These are phyloP conservation scores for Alosa sapidissima DNA, from an alignment of 2,797 vertebrate species.

Conservation along the genomic window DNA sequence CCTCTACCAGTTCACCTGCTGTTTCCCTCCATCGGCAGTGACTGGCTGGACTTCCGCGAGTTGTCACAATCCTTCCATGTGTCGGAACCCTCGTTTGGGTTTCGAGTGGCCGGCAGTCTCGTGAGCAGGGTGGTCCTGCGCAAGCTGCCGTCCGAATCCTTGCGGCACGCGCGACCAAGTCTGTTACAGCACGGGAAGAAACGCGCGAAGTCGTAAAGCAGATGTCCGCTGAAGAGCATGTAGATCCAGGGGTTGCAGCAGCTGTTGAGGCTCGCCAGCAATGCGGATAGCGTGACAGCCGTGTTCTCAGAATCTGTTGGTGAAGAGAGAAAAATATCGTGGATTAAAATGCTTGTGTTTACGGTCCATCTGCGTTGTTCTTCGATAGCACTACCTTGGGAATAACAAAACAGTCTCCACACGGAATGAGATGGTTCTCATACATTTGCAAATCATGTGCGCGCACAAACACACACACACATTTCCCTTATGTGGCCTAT, in stretches of 20 bases:
- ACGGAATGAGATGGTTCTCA: neutral
- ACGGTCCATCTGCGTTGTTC: neutral
- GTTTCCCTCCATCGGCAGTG: slow-evolving; percentile 24
- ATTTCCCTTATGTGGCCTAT: neutral
- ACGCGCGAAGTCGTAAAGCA: slow-evolving; percentile 81
- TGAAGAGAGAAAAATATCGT: neutral
- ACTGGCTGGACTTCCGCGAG: slow-evolving; percentile 60
- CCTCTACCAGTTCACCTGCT: neutral
- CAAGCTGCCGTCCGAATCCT: slow-evolving; percentile 85
- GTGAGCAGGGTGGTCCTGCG: slow-evolving; percentile 83
- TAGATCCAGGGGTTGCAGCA: slow-evolving; percentile 99
- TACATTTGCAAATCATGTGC: slow-evolving; percentile 1
- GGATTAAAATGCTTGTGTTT: slow-evolving; percentile 20
- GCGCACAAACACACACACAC: too few relatives aligned
- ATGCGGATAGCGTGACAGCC: slow-evolving; percentile 80
- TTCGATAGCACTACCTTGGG: neutral
- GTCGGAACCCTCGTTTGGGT: slow-evolving; percentile 72
- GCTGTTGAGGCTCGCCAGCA: slow-evolving; percentile 92
- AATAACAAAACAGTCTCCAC: slow-evolving; percentile 1
- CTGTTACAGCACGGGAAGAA: slow-evolving; percentile 80
- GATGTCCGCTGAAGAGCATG: slow-evolving; percentile 93
- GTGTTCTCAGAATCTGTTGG: slow-evolving; percentile 85
- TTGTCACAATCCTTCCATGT: slow-evolving; percentile 73
- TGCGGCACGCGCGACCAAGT: slow-evolving; percentile 62
- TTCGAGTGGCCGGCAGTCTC: slow-evolving; percentile 73